Conservation (phyloP, 2,113 vertebrate species). For the Apeltes quadracus region DNA sequence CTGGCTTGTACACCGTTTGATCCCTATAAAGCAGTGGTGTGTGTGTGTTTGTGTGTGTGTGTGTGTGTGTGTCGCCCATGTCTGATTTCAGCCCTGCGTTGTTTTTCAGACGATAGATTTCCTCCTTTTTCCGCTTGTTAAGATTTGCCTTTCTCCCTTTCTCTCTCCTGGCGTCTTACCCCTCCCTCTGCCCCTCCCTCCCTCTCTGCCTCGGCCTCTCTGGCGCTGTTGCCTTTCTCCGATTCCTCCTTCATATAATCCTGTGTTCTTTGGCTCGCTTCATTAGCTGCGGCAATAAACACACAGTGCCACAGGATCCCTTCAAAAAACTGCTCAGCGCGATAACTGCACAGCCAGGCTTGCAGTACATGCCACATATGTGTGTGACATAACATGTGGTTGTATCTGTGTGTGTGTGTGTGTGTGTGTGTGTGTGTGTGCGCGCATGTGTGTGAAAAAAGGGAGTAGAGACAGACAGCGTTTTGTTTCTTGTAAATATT, state of each 20-base stretch:
- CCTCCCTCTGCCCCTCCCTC: background rate
- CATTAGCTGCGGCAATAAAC: conserved; percentile 73
- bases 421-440: conserved; percentile 2
- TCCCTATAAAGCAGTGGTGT: conserved; percentile 22
- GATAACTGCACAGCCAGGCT: conserved; percentile 49
- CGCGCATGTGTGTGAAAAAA: conserved; percentile 8
- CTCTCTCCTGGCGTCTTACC: background rate
- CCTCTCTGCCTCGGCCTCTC: conserved; percentile 1
- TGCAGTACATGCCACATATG: conserved; percentile 9
- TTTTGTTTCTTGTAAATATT: background rate
- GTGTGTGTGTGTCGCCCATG: background rate
- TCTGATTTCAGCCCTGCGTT: background rate
- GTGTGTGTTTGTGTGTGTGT: conserved; percentile 35
- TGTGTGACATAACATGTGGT: conserved; percentile 9
- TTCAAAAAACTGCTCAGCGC: conserved; percentile 50
- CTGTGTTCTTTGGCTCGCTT: conserved; percentile 67
- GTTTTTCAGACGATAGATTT: conserved; percentile 28
- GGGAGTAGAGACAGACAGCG: background rate
- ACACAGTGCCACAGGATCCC: conserved; percentile 55
- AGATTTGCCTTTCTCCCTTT: conserved; percentile 48
- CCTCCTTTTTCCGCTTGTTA: conserved; percentile 56
- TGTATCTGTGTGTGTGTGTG: conserved; percentile 6
- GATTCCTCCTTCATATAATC: conserved; percentile 55
- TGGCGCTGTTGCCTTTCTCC: conserved; percentile 24
- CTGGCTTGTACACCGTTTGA: conserved; percentile 30